Evolutionary conservation across 2,113 vertebrate genomes (phyloP).

Genomic region (Microcebus tavaratra): DNA sequence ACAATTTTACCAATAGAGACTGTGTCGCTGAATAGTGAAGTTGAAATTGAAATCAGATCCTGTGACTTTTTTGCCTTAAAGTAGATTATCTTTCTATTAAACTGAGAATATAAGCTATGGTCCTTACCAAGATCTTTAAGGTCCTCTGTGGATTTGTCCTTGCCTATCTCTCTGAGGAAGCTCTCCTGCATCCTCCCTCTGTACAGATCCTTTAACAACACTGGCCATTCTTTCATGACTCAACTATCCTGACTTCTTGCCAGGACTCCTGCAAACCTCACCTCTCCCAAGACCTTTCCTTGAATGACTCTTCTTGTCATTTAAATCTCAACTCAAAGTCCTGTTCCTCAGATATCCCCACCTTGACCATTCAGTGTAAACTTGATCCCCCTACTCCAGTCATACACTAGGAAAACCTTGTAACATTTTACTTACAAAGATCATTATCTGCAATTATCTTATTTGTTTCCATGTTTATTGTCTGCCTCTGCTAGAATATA

Average conservation of each 20-base stretch:
- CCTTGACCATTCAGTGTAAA: neutral
- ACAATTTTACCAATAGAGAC: neutral
- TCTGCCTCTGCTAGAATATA: neutral
- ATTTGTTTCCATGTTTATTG: neutral
- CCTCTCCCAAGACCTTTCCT: neutral
- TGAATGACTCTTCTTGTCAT: neutral
- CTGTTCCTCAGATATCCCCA: neutral
- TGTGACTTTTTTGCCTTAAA: neutral
- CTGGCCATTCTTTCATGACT: neutral
- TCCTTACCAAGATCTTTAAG: neutral
- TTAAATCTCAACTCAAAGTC: neutral
- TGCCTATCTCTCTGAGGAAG: neutral
- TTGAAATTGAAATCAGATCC: neutral
- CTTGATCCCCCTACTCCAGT: neutral
- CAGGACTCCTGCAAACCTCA: neutral
- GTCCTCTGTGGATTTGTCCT: no score
- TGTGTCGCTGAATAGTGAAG: neutral
- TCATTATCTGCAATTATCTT: neutral
- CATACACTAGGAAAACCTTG: neutral
- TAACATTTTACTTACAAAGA: neutral
- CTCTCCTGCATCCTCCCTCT: neutral
- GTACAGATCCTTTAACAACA: neutral
- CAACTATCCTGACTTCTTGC: neutral
- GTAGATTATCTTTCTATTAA: neutral
- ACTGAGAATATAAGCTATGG: neutral